Evolutionary conservation across 1,140 invertebrate species (phyloP), one percentile per base, ranked within the genome.

Genomic region (Musca domestica): DNA sequence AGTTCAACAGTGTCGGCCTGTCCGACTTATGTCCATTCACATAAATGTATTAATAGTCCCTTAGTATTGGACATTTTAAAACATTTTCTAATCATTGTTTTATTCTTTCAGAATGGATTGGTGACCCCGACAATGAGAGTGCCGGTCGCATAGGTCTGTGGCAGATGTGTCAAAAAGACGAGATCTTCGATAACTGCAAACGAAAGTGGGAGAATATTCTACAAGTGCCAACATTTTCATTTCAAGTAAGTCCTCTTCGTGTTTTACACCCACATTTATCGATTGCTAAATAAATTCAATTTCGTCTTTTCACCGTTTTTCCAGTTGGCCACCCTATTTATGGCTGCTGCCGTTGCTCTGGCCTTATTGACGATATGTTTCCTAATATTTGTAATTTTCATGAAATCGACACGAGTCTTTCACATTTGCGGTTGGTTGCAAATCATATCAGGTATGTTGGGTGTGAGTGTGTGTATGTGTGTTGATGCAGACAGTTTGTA

Each of bases 351-450:
- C 15, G 94, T 95, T 20, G 84, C 94, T 7, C 84, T 96, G 66
- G 91, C 95, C 58, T 83, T 96, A 63, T 80, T 97, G 70, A 92
- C 92, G 30, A 92, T 98, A 69, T 91, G 90, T 78, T 88, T 91
- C 54, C 91, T 98, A 87, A 84, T 98, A 22, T 88, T 98, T 71
- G 96, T 98, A 84, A 93, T 97, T 83, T 95, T 98, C 82, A 92
- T 95, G 81, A 92, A 92, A 74, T 91, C 94, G n/a, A 94, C 92
- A 2, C 95, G 92, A 10, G 95, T 98, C 12, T 97, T 96, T 80
- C 90, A 94, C 76, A 88, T 98, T 64, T 97, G 94, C 79, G 95
- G 91, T 30, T 95, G 93, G 93, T 87, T 98, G 84, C 96, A 98
- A 83, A 84, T 95, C 10, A 84, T 96, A 72, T 95, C 95, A 83